phyloP scores from a whole-genome alignment of 2,888 invertebrate genomes.

The Habrosyne pyritoides region DNA sequence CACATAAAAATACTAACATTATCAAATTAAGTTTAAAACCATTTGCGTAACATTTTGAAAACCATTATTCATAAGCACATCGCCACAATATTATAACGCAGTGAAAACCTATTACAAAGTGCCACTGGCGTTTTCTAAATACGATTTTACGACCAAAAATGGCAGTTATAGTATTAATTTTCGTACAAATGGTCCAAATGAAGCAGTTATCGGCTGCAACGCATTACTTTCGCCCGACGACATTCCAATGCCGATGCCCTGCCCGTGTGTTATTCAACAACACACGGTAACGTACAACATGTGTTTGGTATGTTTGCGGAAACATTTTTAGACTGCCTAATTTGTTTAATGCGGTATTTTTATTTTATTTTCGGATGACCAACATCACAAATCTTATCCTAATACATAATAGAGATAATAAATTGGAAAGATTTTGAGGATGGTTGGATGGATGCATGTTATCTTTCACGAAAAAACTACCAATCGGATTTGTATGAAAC shows the following conservation, averaged over 20 bases:
- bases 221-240: slow-evolving; percentile 1
- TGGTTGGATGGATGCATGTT: no score
- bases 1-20: background rate
- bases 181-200: background rate
- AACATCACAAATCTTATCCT: no score
- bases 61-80: background rate
- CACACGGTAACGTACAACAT: background rate
- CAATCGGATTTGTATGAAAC: no score
- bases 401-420: no score
- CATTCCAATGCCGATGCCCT: slow-evolving; percentile 4
- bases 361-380: no score
- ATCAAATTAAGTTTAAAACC: background rate
- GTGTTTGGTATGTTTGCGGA: background rate
- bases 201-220: slow-evolving; percentile 1
- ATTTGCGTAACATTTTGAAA: background rate
- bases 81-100: background rate
- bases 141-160: slow-evolving; percentile 2
- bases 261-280: background rate
- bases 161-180: background rate
- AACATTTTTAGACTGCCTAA: background rate
- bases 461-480: no score
- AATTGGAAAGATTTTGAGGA: no score
- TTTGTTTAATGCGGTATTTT: background rate
- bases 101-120: slow-evolving; percentile 1
- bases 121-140: slow-evolving; percentile 7